Evolutionary conservation across 2,113 vertebrate genomes (phyloP).

Genomic region (Microcebus jonahi): DNA sequence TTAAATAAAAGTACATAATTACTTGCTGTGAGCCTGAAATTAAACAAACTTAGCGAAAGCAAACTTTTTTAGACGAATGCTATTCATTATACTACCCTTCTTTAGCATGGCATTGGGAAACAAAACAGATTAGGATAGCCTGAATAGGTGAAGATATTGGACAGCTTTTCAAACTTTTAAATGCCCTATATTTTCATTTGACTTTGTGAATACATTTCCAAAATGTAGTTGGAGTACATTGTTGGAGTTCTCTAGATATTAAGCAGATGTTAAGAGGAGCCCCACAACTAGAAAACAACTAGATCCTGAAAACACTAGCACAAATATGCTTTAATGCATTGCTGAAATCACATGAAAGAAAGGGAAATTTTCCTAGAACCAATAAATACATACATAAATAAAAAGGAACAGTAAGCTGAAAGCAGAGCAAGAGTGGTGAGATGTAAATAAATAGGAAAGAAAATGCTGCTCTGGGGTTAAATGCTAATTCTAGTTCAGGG

Average conservation of each 20-base stretch:
- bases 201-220: constrained; percentile 23
- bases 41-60: constrained; percentile 8
- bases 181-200: background rate
- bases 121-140: background rate
- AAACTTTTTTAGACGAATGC: background rate
- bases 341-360: background rate
- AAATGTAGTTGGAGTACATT: background rate
- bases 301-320: background rate
- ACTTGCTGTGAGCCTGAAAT: background rate
- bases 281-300: background rate
- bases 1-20: constrained; percentile 42
- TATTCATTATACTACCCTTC: background rate
- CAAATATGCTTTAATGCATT: background rate
- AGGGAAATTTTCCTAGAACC: background rate
- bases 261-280: background rate
- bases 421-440: background rate
- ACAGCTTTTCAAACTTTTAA: background rate
- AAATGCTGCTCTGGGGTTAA: background rate
- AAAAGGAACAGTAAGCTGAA: background rate
- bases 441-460: background rate
- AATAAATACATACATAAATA: background rate
- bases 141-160: background rate
- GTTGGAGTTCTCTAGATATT: background rate
- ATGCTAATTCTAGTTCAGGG: background rate
- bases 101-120: background rate